Conservation (phyloP, 2,797 vertebrate genomes). For the Ctenopoma multispine region DNA sequence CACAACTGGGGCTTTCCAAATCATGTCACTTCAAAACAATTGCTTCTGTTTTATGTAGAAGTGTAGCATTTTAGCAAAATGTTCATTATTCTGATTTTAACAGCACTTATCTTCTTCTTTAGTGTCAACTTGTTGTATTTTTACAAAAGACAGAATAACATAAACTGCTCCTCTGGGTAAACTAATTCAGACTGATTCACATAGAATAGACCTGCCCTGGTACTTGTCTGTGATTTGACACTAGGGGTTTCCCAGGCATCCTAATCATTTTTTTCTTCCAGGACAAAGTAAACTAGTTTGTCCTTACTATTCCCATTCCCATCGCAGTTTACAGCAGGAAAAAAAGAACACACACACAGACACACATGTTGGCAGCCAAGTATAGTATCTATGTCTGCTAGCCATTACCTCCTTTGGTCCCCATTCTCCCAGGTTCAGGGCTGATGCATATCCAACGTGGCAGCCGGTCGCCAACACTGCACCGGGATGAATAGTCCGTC, state of each 20-base stretch:
- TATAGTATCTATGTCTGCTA: conserved; percentile 9
- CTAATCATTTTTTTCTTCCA: neutral
- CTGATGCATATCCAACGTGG: conserved; percentile 80
- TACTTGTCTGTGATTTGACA: conserved; percentile 14
- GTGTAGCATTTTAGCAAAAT: neutral
- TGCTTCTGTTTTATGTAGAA: neutral
- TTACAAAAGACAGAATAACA: neutral
- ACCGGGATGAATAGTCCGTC: conserved; percentile 73
- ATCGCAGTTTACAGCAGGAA: conserved; percentile 9
- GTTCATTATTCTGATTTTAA: neutral
- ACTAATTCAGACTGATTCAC: neutral
- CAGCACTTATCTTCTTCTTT: neutral
- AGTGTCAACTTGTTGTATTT: neutral
- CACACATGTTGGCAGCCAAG: neutral
- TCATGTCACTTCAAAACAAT: conserved; percentile 1
- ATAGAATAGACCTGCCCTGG: neutral
- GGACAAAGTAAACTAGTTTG: conserved; percentile 29
- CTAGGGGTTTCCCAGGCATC: neutral
- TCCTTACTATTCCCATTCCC: neutral
- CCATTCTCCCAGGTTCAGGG: conserved; percentile 61
- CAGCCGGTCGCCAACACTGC: conserved; percentile 65
- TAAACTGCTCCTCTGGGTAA: neutral
- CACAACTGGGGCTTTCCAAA: conserved; percentile 48
- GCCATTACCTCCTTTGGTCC: conserved; percentile 66
- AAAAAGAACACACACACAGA: neutral